Evolutionary conservation across 2,888 invertebrate genomes (phyloP), one percentile per base, ranked within the genome.

Genomic region (Caenorhabditis virilis): DNA sequence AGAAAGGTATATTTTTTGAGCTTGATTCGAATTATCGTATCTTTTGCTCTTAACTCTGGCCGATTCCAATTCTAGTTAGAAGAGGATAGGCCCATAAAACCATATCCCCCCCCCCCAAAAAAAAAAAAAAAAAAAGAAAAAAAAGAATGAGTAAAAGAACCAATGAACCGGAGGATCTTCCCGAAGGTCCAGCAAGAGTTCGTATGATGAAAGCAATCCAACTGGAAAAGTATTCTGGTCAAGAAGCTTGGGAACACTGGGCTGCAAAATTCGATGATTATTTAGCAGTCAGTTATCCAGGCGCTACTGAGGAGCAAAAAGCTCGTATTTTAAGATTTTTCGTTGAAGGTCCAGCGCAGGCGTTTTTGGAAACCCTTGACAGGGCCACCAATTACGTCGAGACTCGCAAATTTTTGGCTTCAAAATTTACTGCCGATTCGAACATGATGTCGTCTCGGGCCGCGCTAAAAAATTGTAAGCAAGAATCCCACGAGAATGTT

Each of bases 281-380:
- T 15, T 13, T 36, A 13, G 15, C 36, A 4, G 36, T 16, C 5
- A 36, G n/a, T n/a, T n/a, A 5, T 11, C 9, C 7, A 4, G 36
- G n/a, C 4, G 36, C 36, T 4, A 36, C 36, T 9, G 36, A 36
- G n/a, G 36, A 5, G 4, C 7, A 36, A 4, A 36, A 36, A 15
- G 36, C 36, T 13, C 36, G 36, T n/a, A n/a, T 36, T 15, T 36
- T 36, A 16, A 36, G 36, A n/a, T 36, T 36, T 36, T 36, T n/a
- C 36, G 36, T 36, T 13, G 36, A 36, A 36, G 36, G 36, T 5
- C 9, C 36, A n/a, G 36, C 36, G 15, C n/a, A 36, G 36, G 36
- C 36, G 16, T 36, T 36, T 16, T 16, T 36, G 9, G n/a, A 36
- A 16, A 36, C 36, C n/a, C n/a, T 36, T 4, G 15, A 16, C 36